Evolutionary conservation across 2,113 vertebrate genomes (phyloP), one percentile per base, ranked within the genome.

Genomic region (Bos javanicus): DNA sequence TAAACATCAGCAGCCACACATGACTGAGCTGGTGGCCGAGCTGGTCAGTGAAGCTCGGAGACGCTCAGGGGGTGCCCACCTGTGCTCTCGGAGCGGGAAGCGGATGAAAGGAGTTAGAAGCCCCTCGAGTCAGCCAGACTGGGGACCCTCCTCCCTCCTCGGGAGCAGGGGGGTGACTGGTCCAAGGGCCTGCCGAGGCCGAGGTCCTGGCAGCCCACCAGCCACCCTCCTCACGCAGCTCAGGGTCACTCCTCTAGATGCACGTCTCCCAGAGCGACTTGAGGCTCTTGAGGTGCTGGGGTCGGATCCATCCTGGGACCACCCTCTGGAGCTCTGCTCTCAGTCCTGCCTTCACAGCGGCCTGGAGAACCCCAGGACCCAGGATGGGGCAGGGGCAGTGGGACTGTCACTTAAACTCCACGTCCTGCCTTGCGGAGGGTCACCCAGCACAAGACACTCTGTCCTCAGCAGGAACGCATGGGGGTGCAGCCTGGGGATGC

Each of bases 321-420:
- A 19, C 64, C 2, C 62, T 21, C 52, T 1, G 26, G 43, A 52
- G 43, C 54, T 60, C n/a, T 33, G 94, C 43, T 21, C 46, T 11
- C 3, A 2, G 64, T 67, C 64, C 59, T 16, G 2, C 26, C 64
- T 67, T 85, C 6, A 10, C 64, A 21, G 43, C 5, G 2, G 52
- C 50, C n/a, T 36, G 13, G 36, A 62, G 13, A 33, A 39, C 54
- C 64, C 36, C 62, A 17, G 26, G 23, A 67, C 8, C 6, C 23
- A 12, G 50, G 54, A 4, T 0, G 17, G 64, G 19, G 25, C n/a
- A 1, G 0, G 36, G n/a, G 74, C 0, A 4, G 60, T 67, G 83
- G 95, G 39, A 76, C 74, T 33, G 50, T 52, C 30, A 4, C 30
- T 12, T 33, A 81, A 19, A 17, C 48, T 21, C 80, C 80, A 23